Evolutionary conservation across 2,113 vertebrate genomes (phyloP).

Genomic region (Eublepharis macularius): DNA sequence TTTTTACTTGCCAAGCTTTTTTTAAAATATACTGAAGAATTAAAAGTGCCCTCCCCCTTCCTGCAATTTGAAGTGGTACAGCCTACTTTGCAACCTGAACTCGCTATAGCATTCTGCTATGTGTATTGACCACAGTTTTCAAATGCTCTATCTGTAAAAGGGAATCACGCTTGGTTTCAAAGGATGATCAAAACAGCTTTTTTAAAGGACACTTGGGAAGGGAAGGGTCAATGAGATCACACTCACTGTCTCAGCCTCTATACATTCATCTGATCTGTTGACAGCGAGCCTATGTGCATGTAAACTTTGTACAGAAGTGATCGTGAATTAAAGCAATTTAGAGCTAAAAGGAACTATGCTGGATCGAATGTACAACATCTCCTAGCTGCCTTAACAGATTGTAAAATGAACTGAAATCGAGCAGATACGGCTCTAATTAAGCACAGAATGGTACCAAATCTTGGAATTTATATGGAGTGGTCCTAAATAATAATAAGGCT

Average conservation of each 20-base stretch:
- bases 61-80: background rate
- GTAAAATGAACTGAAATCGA: conserved; percentile 3
- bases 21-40: background rate
- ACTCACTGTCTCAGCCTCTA: no score
- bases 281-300: background rate
- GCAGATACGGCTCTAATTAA: conserved; percentile 8
- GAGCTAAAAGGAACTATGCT: background rate
- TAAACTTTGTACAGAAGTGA: background rate
- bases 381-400: background rate
- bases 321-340: conserved; percentile 3
- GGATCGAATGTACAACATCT: background rate
- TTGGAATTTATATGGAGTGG: conserved; percentile 23
- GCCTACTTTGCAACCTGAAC: background rate
- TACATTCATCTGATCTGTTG: background rate
- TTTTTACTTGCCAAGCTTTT: background rate
- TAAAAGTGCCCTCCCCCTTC: background rate
- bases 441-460: conserved; percentile 10
- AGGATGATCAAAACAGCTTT: no score
- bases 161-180: no score
- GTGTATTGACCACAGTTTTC: background rate
- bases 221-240: no score
- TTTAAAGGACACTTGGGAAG: no score
- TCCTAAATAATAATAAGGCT: conserved; percentile 2
- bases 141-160: no score
- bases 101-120: background rate